Evolutionary conservation across 1,140 invertebrate species (phyloP), one percentile per base, ranked within the genome.

Genomic region (Panagrolaimus sp.): DNA sequence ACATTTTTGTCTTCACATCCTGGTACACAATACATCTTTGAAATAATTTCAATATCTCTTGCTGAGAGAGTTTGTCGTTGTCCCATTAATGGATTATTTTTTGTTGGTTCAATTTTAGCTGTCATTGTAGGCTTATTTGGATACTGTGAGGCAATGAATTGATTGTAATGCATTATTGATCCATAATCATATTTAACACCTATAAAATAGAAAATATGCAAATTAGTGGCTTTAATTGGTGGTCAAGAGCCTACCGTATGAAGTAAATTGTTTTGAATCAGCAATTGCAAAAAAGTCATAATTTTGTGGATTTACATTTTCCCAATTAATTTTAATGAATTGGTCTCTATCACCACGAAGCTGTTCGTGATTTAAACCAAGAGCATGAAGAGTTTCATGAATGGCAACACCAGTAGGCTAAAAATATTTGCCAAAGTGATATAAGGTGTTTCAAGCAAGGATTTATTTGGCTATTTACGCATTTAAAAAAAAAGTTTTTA

Each of bases 311-410:
- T 82, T 80, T 27, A 88, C 86, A 65, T 88, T 88, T 11, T 84
- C 74, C 81, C 86, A 87, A 7, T 86, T 72, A 14, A 87, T 84
- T 7, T 74, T 78, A 9, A 88, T 83, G 67, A 85, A 84, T 0
- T 84, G 65, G 69, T 88, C 85, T 2, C 87, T 78, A 76, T 88
- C 87, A 4, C 82, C 78, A 9, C 87, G 82, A 61, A 84, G 83
- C 65, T 88, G 87, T 65, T 88, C 87, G 57, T 88, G 87, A 69
- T 80, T 85, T 13, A 87, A 81, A 9, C 87, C 87, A 42, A 88
- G 66, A 5, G 84, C 77, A 65, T 87, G 87, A 1, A 87, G 72
- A 0, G 87, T 80, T 70, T 88, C 87, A 69, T 87, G 87, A 23
- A 86, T 80, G 9, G 87, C 83, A 1, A 85, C 82, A 11, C 87